Conservation (phyloP, 2,888 invertebrate genomes). For the Siphlonurus alternatus region DNA sequence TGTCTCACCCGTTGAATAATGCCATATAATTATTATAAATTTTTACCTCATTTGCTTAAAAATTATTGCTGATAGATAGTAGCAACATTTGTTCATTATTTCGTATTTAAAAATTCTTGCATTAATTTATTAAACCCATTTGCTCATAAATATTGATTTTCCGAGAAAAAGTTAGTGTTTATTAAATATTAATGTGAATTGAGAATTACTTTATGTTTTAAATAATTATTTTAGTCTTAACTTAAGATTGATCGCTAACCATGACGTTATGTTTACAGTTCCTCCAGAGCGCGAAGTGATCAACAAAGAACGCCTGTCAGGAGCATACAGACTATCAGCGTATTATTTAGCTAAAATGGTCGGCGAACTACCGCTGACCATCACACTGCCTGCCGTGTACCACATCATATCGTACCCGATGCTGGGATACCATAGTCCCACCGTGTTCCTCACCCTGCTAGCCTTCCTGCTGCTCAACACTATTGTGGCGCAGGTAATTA, state of each 20-base stretch:
- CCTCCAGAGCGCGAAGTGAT: slow-evolving; percentile 63
- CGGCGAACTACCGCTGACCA: slow-evolving; percentile 56
- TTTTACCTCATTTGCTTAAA: too few species aligned
- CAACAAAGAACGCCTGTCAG: slow-evolving; percentile 59
- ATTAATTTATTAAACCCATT: too few species aligned
- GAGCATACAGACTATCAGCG: slow-evolving; percentile 60
- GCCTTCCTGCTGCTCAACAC: slow-evolving; percentile 52
- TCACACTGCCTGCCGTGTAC: slow-evolving; percentile 57
- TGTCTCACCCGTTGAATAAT: background rate
- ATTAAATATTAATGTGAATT: too few species aligned
- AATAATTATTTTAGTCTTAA: too few species aligned
- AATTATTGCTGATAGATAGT: too few species aligned
- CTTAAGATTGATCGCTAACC: too few species aligned
- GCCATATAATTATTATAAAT: background rate
- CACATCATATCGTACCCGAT: slow-evolving; percentile 61
- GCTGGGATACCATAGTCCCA: slow-evolving; percentile 45
- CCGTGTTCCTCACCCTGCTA: slow-evolving; percentile 49
- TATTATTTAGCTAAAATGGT: slow-evolving; percentile 70
- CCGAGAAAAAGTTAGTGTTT: too few species aligned
- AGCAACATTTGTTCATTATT: too few species aligned
- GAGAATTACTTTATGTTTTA: too few species aligned
- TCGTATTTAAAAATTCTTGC: too few species aligned
- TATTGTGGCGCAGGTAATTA: slow-evolving; percentile 46
- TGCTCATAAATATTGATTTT: too few species aligned
- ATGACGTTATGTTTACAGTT: too few species aligned